Conservation (phyloP, 2,797 vertebrate genomes). For the Crenuchus spilurus region DNA sequence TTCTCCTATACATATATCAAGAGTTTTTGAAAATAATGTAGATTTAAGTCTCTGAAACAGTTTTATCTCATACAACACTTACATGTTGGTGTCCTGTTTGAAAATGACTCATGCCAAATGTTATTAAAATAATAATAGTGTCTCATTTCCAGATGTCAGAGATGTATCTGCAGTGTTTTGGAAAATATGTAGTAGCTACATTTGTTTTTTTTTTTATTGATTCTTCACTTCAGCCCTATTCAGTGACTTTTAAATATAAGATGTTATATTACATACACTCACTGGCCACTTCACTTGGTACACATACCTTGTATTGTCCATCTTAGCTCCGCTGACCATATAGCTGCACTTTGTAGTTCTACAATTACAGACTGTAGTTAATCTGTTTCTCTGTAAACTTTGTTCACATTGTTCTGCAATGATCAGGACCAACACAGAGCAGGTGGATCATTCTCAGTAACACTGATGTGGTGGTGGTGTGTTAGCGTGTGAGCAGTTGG, state of each 20-base stretch:
- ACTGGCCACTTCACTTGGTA: too few relatives aligned
- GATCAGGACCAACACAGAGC: too few relatives aligned
- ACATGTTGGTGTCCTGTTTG: slow-evolving; percentile 31
- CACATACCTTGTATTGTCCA: too few relatives aligned
- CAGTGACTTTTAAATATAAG: not conserved
- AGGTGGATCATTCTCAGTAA: too few relatives aligned
- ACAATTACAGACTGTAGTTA: too few relatives aligned
- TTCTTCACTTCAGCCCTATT: not conserved
- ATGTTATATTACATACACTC: too few relatives aligned
- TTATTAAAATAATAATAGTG: slow-evolving; percentile 38
- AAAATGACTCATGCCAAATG: slow-evolving; percentile 26
- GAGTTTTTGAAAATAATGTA: slow-evolving; percentile 15
- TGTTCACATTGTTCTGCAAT: too few relatives aligned
- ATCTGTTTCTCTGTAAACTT: too few relatives aligned
- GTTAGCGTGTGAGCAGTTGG: too few relatives aligned
- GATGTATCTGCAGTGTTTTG: not conserved
- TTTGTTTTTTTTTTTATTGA: not conserved
- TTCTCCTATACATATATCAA: slow-evolving; percentile 32
- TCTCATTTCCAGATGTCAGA: slow-evolving; percentile 22
- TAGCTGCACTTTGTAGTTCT: too few relatives aligned
- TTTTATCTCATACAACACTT: slow-evolving; percentile 35
- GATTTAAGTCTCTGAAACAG: slow-evolving; percentile 32
- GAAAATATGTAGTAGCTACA: slow-evolving; percentile 9
- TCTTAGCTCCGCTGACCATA: too few relatives aligned
- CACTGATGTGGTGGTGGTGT: too few relatives aligned